phyloP scores from a whole-genome alignment of 2,113 vertebrate species.

The Brachypodius melanocephalos region DNA sequence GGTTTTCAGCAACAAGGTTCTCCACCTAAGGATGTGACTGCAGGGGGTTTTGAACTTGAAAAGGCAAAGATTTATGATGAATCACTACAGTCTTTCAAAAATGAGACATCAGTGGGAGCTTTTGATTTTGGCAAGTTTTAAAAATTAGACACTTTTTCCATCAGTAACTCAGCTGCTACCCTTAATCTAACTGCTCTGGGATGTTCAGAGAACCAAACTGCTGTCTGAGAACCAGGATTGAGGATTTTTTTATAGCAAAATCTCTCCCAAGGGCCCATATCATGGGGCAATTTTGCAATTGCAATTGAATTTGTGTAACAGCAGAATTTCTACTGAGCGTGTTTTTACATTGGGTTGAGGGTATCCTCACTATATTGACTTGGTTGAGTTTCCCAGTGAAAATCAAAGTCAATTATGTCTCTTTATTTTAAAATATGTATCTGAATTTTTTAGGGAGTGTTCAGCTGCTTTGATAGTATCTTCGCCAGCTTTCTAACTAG shows the following conservation, averaged over 20 bases:
- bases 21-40: neutral
- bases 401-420: neutral
- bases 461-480: neutral
- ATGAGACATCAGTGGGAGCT: neutral
- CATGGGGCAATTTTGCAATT: neutral
- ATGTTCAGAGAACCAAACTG: neutral
- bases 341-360: neutral
- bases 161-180: neutral
- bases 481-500: neutral
- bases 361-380: neutral
- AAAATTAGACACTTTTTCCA: neutral
- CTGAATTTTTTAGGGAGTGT: neutral
- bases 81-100: neutral
- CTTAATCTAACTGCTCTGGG: neutral
- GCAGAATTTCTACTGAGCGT: neutral
- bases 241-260: neutral
- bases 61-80: neutral
- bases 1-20: neutral
- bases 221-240: neutral
- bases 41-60: neutral
- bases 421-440: neutral
- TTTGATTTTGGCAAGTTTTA: neutral
- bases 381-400: neutral
- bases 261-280: neutral
- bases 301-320: neutral